Conservation (phyloP, 2,113 vertebrate genomes). For the Formicarius rufipectus region DNA sequence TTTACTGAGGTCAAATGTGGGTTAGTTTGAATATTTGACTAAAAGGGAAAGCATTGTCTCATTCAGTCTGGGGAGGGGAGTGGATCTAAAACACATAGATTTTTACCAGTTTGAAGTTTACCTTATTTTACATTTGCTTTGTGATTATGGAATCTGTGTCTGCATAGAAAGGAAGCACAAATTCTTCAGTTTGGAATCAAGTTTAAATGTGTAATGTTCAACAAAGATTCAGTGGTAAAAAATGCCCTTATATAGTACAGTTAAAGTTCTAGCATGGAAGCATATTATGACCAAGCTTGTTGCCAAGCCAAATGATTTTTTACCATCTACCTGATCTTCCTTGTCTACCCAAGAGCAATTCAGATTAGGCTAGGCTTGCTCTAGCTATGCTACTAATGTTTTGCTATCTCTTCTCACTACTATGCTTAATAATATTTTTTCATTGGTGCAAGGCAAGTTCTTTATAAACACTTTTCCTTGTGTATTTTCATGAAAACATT, state of each 20-base stretch:
- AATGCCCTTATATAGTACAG: not conserved
- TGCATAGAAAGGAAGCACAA: not conserved
- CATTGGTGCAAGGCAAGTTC: not conserved
- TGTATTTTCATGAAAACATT: not conserved
- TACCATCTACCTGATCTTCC: not conserved
- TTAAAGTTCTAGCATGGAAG: not conserved
- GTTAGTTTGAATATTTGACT: not conserved
- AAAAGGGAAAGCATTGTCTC: not conserved
- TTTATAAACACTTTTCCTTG: not conserved
- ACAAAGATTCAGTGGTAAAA: not conserved
- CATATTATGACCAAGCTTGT: rapidly evolving
- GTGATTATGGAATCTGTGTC: not conserved
- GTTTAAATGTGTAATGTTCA: not conserved
- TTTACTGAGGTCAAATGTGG: not conserved
- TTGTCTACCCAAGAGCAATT: not conserved
- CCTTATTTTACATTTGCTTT: not conserved
- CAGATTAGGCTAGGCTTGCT: not conserved
- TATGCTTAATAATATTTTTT: not conserved
- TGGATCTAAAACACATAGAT: not conserved
- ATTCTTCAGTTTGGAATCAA: not conserved
- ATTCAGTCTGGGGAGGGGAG: not conserved
- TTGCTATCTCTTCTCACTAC: not conserved
- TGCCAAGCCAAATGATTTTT: not conserved
- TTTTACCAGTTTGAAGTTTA: not conserved
- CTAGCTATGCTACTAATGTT: not conserved